Evolutionary conservation across 2,797 vertebrate species (phyloP).

Genomic region (Salmo trutta): DNA sequence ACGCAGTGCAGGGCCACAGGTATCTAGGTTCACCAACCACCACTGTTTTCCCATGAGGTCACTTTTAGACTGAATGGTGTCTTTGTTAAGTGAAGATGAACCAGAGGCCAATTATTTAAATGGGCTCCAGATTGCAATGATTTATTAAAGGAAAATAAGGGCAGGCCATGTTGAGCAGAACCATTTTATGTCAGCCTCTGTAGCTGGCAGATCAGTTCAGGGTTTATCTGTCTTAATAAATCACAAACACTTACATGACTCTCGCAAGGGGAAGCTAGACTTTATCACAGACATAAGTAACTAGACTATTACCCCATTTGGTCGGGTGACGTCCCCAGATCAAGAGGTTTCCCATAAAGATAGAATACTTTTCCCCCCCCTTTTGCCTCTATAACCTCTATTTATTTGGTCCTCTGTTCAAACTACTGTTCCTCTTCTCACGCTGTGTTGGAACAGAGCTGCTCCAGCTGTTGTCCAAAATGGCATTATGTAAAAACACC

Average conservation of each 20-base stretch:
- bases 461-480: slow-evolving; percentile 22
- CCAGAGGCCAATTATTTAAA: slow-evolving; percentile 44
- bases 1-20: not conserved
- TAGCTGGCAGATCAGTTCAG: slow-evolving; percentile 23
- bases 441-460: not conserved
- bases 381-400: slow-evolving; percentile 6
- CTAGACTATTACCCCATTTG: slow-evolving; percentile 18
- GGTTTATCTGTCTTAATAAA: slow-evolving; percentile 38
- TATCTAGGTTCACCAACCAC: not conserved
- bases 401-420: not conserved
- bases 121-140: slow-evolving; percentile 16
- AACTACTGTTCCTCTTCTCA: not conserved
- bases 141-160: slow-evolving; percentile 55
- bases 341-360: not conserved
- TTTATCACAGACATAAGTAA: slow-evolving; percentile 22
- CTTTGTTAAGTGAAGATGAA: slow-evolving; percentile 35
- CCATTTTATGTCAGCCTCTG: slow-evolving; percentile 29
- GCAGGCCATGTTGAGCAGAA: slow-evolving; percentile 24
- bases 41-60: slow-evolving; percentile 1
- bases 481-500: slow-evolving; percentile 10
- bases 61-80: not conserved
- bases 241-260: slow-evolving; percentile 23
- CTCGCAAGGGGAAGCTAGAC: not conserved
- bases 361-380: not conserved
- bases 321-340: slow-evolving; percentile 7